phyloP scores from a whole-genome alignment of 2,113 vertebrate species.

The Poecilia latipinna region DNA sequence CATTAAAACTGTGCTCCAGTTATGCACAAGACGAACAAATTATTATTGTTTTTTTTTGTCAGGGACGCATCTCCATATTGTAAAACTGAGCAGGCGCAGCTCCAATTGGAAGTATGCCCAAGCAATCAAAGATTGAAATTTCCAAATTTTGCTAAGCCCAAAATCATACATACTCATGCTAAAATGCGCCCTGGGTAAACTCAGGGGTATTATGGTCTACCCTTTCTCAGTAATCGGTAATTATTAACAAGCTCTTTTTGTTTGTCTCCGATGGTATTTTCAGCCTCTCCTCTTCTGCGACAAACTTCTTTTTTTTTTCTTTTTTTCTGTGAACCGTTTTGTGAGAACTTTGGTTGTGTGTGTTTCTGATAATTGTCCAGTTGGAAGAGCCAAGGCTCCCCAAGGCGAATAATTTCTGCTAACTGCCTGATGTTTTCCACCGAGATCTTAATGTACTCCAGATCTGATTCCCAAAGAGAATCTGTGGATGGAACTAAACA shows the following conservation, averaged over 20 bases:
- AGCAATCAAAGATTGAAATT: not conserved
- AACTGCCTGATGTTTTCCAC: conserved; percentile 7
- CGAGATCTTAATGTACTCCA: conserved; percentile 4
- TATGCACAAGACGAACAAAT: not conserved
- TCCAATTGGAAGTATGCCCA: not conserved
- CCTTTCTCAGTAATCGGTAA: conserved; percentile 5
- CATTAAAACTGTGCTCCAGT: not conserved
- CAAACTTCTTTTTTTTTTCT: not conserved
- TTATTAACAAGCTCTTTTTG: not conserved
- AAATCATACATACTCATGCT: not conserved
- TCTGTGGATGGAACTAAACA: not conserved
- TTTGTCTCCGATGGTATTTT: not conserved
- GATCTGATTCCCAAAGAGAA: not conserved
- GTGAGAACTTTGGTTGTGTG: not conserved
- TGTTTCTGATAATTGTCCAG: not conserved
- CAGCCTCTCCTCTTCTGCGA: not conserved
- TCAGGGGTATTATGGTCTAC: not conserved
- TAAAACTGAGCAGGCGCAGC: not conserved
- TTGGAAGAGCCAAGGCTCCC: conserved; percentile 4
- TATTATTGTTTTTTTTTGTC: not conserved
- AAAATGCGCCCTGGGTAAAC: not conserved
- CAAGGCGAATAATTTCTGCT: not conserved
- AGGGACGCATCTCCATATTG: not conserved
- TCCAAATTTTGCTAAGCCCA: not conserved
- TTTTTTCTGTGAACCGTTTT: not conserved